Conservation (phyloP, 2,797 vertebrate genomes). For the Sandelia bainsii region DNA sequence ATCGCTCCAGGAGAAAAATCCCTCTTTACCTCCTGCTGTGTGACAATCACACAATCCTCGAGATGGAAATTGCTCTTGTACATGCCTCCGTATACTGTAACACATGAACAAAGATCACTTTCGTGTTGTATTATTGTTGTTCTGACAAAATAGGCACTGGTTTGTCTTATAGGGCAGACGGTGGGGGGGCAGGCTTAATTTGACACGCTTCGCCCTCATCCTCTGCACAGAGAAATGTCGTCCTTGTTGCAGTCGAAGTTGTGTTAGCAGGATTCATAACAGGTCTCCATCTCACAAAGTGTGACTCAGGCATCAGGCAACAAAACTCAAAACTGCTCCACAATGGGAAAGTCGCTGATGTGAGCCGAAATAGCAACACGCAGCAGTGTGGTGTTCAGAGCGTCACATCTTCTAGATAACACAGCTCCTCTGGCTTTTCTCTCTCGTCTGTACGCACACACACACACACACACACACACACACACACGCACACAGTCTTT, state of each 20-base stretch:
- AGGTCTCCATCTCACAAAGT: slow-evolving; percentile 29
- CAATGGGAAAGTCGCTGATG: slow-evolving; percentile 32
- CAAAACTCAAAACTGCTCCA: slow-evolving; percentile 7
- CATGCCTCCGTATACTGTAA: not conserved
- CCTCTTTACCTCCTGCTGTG: slow-evolving; percentile 8
- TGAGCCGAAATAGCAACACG: not conserved
- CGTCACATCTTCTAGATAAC: not conserved
- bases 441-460: too few species aligned
- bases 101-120: slow-evolving; percentile 28
- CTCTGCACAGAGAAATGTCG: slow-evolving; percentile 21
- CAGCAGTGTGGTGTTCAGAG: not conserved
- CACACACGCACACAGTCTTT: too few species aligned
- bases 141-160: not conserved
- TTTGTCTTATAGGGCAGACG: slow-evolving; percentile 30
- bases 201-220: slow-evolving; percentile 33
- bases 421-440: too few species aligned
- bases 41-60: slow-evolving; percentile 6
- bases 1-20: not conserved
- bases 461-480: too few species aligned
- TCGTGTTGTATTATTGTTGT: not conserved
- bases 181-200: slow-evolving; percentile 3
- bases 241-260: slow-evolving; percentile 22
- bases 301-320: not conserved
- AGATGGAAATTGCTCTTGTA: slow-evolving; percentile 24
- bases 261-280: slow-evolving; percentile 1